Evolutionary conservation across 2,113 vertebrate species (phyloP), one percentile per base, ranked within the genome.

Genomic region (Tylochromis polylepis): DNA sequence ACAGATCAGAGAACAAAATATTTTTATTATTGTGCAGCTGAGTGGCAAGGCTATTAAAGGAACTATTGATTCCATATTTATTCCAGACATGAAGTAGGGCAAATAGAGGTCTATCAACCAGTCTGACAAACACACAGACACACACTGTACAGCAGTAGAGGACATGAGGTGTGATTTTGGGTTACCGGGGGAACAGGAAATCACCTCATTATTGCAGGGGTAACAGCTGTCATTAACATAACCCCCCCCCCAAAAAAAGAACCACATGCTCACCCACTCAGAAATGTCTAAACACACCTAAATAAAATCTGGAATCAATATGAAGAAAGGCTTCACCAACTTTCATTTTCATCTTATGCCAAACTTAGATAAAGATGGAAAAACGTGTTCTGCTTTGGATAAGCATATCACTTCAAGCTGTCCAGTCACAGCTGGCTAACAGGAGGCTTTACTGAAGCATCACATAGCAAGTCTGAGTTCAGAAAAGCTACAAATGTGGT

Each of bases 141-240:
- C 55, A 65, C 78, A 87, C 59, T 49, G 67, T 46, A 75, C n/a
- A 18, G 53, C 57, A 22, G 38, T 79, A 31, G 29, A 83, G 83
- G 81, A 88, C 56, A 88, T 20, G 43, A 34, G 58, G 29, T 81
- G 72, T 88, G 85, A 93, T 91, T 91, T 84, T 6, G 14, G 85
- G 88, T 94, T 88, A 62, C 87, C 53, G 16, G 16, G 85, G 89
- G 72, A 91, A 95, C 90, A 20, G 86, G 87, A 90, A 93, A 86
- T 90, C 90, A 92, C 89, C 89, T 93, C 31, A 15, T 85, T 90
- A 90, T 90, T 87, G 82, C 38, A 70, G 75, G 60, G 78, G 60
- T 78, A 85, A 83, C 88, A 85, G 90, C 87, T 93, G 90, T 92
- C 62, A 92, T 92, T 95, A 93, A 85, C 90, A 67, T 58, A 65